Evolutionary conservation across 2,113 vertebrate genomes (phyloP), one percentile per base, ranked within the genome.

Genomic region (Gavia stellata): DNA sequence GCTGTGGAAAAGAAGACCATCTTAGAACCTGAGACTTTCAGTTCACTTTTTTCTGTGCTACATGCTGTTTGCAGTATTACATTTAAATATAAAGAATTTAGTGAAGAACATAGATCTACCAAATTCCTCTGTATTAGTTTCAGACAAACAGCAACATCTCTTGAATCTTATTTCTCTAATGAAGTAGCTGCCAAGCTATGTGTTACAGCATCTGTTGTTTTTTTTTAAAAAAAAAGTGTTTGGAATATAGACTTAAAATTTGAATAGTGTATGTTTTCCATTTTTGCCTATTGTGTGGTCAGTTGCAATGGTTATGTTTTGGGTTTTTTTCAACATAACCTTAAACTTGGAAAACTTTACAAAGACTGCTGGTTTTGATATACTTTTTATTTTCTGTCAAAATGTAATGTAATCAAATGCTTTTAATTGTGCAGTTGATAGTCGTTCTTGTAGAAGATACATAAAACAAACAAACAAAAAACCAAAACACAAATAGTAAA

Each of bases 371-470:
- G 26, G 7, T 5, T 86, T 86, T 92, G 6, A 66, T 72, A 59
- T 65, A 24, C 19, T 24, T 71, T 42, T 61, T 59, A 45, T 56
- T 85, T 87, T 75, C 29, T 42, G 5, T 68, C 10, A 86, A 56
- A 92, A 79, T 72, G 8, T 50, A 75, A 59, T 66, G 25, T 63
- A 89, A 68, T 79, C 18, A 75, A 33, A 56, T 73, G 20, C 28
- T 90, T 95, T 92, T 95, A 55, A 18, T 75, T 81, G 38, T 81
- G 23, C 84, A 89, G 66, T 93, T 89, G 58, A 91, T 72, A 90
- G 38, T 33, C 63, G 94, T 93, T 68, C 86, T 95, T 94, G 17
- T 59, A 77, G 74, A 97, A 96, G 55, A 92, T 80, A 25, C 38
- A 58, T 93, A 38, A 87, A 92, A 61, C 44, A 84, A 94, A 61